phyloP scores from a whole-genome alignment of 2,888 invertebrate genomes.

The Bombyx huttoni region DNA sequence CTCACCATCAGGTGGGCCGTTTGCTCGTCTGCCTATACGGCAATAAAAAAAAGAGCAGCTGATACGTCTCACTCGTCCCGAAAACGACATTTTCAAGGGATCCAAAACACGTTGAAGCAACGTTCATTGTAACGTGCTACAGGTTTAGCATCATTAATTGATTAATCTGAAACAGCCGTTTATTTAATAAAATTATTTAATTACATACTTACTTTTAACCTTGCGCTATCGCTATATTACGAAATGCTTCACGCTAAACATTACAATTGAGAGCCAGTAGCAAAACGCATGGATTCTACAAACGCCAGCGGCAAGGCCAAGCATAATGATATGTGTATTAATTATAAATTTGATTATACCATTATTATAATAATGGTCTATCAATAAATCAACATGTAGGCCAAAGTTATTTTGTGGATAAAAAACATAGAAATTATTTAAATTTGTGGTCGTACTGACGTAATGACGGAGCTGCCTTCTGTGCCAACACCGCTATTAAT shows the following conservation, averaged over 20 bases:
- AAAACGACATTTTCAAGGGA: too few species aligned
- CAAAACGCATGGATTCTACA: conserved; percentile 1
- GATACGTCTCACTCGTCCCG: too few species aligned
- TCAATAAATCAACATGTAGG: neutral
- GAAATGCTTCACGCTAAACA: neutral
- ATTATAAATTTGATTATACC: conserved; percentile 1
- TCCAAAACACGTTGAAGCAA: too few species aligned
- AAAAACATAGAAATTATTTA: neutral
- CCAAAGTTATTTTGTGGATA: neutral
- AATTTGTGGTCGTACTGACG: neutral
- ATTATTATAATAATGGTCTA: conserved; percentile 1
- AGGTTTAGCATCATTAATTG: too few species aligned
- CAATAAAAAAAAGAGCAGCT: too few species aligned
- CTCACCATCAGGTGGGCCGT: too few species aligned
- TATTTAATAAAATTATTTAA: neutral
- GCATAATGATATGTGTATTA: conserved; percentile 1
- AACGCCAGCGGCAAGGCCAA: conserved; percentile 2
- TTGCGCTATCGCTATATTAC: neutral
- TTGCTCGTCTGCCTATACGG: too few species aligned
- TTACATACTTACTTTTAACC: neutral
- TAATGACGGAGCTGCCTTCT: neutral
- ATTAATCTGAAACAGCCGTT: neutral
- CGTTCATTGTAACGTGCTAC: too few species aligned
- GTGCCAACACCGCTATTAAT: neutral
- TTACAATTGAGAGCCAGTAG: neutral